These are phyloP conservation scores for Catharus minimus DNA, from an alignment of 2,113 vertebrate species.

Conservation along the genomic window DNA sequence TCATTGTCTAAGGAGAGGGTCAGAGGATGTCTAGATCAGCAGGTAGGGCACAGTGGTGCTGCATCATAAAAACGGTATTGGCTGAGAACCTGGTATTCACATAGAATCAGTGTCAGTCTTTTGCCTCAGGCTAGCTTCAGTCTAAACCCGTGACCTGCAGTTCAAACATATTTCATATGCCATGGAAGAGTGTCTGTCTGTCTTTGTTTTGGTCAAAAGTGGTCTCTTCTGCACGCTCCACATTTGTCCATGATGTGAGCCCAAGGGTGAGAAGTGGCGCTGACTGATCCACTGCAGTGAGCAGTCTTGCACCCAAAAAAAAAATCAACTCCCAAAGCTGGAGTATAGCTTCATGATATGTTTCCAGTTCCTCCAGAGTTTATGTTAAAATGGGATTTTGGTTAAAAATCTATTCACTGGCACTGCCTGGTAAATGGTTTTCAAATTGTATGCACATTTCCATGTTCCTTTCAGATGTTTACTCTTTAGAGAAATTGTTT, in stretches of 20 bases:
- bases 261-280: rapidly evolving
- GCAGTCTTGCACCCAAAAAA: not conserved
- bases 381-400: not conserved
- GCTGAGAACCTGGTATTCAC: not conserved
- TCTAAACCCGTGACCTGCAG: rapidly evolving
- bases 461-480: not conserved
- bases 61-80: not conserved
- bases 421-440: not conserved
- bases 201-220: not conserved
- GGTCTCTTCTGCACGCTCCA: not conserved
- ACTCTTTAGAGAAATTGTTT: not conserved
- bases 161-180: not conserved
- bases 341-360: not conserved
- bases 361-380: not conserved
- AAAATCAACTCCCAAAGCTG: not conserved
- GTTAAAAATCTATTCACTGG: not conserved
- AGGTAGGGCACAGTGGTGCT: not conserved
- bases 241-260: not conserved
- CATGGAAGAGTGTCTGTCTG: not conserved
- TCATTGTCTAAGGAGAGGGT: not conserved
- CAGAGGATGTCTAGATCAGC: not conserved
- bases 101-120: not conserved
- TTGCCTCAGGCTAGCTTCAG: not conserved
- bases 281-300: not conserved
- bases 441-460: not conserved